These are phyloP conservation scores for Pleuronectes platessa DNA, from an alignment of 2,113 vertebrate species.

Conservation along the genomic window DNA sequence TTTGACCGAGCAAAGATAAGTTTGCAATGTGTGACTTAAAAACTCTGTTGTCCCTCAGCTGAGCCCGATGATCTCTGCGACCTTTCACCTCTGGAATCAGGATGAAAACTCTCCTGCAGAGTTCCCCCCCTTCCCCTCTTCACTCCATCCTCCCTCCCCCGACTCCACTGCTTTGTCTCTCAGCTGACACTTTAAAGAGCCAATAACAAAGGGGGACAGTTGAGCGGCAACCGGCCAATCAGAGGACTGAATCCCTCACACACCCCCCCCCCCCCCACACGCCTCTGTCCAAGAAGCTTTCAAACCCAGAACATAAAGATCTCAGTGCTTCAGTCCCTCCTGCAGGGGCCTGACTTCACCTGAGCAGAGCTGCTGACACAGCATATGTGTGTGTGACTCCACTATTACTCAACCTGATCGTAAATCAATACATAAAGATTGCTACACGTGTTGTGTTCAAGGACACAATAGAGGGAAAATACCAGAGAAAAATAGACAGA, in stretches of 20 bases:
- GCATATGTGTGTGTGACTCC: neutral
- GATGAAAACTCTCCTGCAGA: neutral
- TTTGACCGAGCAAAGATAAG: too few species aligned
- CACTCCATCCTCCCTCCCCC: neutral
- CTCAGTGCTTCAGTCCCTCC: neutral
- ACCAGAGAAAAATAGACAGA: neutral
- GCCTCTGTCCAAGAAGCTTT: slow-evolving; percentile 22
- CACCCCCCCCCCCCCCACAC: slow-evolving; percentile 51
- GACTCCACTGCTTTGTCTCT: neutral
- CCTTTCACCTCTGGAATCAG: neutral
- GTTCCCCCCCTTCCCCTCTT: neutral
- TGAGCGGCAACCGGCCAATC: slow-evolving; percentile 63
- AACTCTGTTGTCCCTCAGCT: too few species aligned
- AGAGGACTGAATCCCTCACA: slow-evolving; percentile 47
- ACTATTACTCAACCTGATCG: neutral
- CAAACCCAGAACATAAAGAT: slow-evolving; percentile 10
- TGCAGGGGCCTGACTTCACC: neutral
- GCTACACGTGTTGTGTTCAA: neutral
- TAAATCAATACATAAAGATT: too few species aligned
- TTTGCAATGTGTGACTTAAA: too few species aligned
- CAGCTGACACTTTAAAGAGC: slow-evolving; percentile 7
- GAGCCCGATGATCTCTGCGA: neutral
- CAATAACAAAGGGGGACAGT: slow-evolving; percentile 30
- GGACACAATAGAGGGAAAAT: too few species aligned
- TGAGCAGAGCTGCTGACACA: neutral